These are phyloP conservation scores for Campoletis raptor DNA, from an alignment of 2,888 invertebrate species.

Conservation along the genomic window DNA sequence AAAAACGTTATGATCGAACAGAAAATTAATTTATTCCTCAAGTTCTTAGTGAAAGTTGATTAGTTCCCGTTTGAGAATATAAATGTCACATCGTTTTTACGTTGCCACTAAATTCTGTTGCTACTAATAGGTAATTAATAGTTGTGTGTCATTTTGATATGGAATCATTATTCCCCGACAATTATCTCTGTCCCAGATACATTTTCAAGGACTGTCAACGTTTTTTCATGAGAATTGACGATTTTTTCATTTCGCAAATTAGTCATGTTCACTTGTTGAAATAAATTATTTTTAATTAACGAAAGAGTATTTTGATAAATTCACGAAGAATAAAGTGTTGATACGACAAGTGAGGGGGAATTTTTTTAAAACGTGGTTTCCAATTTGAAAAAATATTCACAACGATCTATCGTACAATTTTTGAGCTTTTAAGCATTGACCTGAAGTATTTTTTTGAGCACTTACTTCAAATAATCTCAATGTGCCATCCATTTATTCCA, in stretches of 20 bases:
- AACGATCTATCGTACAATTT: not conserved
- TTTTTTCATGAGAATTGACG: too few relatives aligned
- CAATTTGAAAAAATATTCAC: not conserved
- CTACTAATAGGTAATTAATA: not conserved
- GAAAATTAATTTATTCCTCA: not conserved
- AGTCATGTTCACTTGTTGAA: too few relatives aligned
- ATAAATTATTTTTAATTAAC: not conserved
- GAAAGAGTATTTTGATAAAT: not conserved
- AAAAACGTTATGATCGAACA: not conserved
- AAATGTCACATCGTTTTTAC: not conserved
- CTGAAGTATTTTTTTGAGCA: constrained; percentile 22
- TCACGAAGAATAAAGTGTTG: not conserved
- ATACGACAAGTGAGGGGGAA: not conserved
- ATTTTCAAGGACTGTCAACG: too few relatives aligned
- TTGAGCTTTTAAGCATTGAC: not conserved
- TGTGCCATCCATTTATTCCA: constrained; percentile 37
- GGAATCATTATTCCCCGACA: too few relatives aligned
- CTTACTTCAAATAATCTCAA: constrained; percentile 29
- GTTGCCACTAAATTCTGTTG: not conserved
- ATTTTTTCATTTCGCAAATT: too few relatives aligned
- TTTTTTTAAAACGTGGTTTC: not conserved
- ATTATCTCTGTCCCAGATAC: too few relatives aligned
- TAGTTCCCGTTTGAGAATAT: not conserved
- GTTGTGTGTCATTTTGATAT: too few relatives aligned
- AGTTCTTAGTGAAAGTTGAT: not conserved